A percentile compares a stretch with the other conserved stretches of the same genome.
phyloP scores from a whole-genome alignment of 1,140 invertebrate genomes.

The Araneus ventricosus region DNA sequence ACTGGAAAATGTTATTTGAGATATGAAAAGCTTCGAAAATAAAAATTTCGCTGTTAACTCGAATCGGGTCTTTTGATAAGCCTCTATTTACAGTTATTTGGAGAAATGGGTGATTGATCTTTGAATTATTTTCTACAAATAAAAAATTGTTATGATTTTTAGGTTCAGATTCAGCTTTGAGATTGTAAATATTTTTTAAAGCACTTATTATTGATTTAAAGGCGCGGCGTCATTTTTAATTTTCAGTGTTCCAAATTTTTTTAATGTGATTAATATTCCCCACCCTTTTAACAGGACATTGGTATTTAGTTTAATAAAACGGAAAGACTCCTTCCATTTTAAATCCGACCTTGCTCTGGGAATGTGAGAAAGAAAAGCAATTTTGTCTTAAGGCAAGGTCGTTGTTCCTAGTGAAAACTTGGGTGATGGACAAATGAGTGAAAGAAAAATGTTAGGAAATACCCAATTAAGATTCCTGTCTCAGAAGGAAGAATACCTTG shows the following conservation, averaged over 20 bases:
- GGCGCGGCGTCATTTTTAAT: background rate
- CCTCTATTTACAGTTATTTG: no score
- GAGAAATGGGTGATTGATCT: no score
- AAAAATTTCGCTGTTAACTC: no score
- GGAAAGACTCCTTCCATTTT: background rate
- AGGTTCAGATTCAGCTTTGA: no score
- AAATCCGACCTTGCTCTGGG: background rate
- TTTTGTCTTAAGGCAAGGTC: background rate
- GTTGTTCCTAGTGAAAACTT: background rate
- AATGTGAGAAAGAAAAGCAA: background rate
- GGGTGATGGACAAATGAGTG: background rate
- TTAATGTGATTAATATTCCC: background rate
- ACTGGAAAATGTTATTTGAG: background rate
- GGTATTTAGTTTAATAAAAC: background rate
- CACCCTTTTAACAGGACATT: background rate
- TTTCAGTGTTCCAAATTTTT: background rate
- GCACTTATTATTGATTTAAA: background rate
- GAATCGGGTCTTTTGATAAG: no score
- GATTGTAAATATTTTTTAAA: no score
- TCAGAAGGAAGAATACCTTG: background rate
- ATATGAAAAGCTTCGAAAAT: no score
- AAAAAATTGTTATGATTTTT: no score
- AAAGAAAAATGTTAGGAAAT: conserved; percentile 1
- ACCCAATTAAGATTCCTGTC: background rate
- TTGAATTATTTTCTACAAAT: no score